Evolutionary conservation across 2,888 invertebrate species (phyloP), one percentile per base, ranked within the genome.

Genomic region (Eupeodes luniger): DNA sequence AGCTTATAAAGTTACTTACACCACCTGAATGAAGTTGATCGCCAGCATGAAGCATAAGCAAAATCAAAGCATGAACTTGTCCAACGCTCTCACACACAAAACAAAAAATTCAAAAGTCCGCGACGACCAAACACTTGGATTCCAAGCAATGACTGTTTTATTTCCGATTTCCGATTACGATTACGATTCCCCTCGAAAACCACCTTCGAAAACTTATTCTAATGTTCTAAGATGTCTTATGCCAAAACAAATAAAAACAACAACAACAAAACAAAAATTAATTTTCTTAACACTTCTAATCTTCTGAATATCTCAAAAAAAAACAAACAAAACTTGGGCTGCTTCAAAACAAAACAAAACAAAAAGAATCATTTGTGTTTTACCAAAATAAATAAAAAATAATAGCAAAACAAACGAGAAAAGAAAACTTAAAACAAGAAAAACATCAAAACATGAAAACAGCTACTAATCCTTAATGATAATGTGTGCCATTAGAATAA

Each of bases 401-500:
- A 49, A 69, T 40, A 62, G 10, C 12, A 49, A 49, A 66, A 59
- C 57, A 27, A 12, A 27, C 27, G 27, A 19, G 16, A 12, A 66
- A 66, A 66, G 14, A 55, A 11, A 49, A 27, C 27, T 27, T 27
- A 27, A 27, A 27, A 2, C 27, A 27, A 27, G 27, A 27, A 27
- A 1, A 27, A 27, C 27, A 27, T 27, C 27, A 47, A 64, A 64
- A 49, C 66, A 66, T 14, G 77, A 51, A 61, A 36, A 74, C 61
- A 80, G 62, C 83, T 76, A 80, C 66, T 84, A 81, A 85, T 85
- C 81, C 85, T 81, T 75, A 75, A 88, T 84, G 57, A 88, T 84
- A 74, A 81, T 81, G 85, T 85, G 85, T 88, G 88, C 88, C 88
- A 88, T 88, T 87, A 87, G 70, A 87, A 81, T 83, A 87, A 87